Evolutionary conservation across 2,797 vertebrate species (phyloP).

Genomic region (Xenentodon cancila): DNA sequence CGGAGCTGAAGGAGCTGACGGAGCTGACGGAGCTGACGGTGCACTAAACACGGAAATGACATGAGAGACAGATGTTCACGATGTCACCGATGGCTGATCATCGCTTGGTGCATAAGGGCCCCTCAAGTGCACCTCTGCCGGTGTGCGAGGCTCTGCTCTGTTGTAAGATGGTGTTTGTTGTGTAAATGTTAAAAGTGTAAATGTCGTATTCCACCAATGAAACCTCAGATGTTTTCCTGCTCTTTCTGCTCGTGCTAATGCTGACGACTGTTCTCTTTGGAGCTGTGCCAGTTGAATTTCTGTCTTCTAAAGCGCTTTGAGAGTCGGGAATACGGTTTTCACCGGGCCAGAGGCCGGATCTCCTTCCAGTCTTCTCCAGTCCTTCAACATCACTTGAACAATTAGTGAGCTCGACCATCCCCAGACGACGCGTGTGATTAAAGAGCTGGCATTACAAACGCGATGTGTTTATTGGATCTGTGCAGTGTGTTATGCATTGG

Average conservation of each 20-base stretch:
- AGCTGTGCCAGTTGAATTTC: constrained; percentile 73
- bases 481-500: constrained; percentile 46
- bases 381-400: constrained; percentile 67
- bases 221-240: constrained; percentile 44
- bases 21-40: too few relatives aligned
- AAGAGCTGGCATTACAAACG: constrained; percentile 77
- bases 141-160: neutral
- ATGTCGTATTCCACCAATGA: constrained; percentile 40
- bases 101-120: too few relatives aligned
- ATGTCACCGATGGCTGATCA: too few relatives aligned
- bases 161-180: neutral
- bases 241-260: constrained; percentile 54
- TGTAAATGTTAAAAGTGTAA: too few relatives aligned
- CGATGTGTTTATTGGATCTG: constrained; percentile 71
- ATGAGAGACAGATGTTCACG: too few relatives aligned
- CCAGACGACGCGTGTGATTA: constrained; percentile 74
- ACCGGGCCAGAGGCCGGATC: constrained; percentile 64
- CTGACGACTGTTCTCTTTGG: constrained; percentile 71
- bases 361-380: constrained; percentile 55
- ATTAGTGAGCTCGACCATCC: constrained; percentile 65
- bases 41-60: too few relatives aligned
- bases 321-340: constrained; percentile 66
- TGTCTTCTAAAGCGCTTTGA: constrained; percentile 67
- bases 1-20: too few relatives aligned
- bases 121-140: neutral